A percentile compares a stretch with the other conserved stretches of the same genome.
These are phyloP conservation scores for Poeciliopsis prolifica DNA, from an alignment of 2,113 vertebrate species.

Conservation along the genomic window DNA sequence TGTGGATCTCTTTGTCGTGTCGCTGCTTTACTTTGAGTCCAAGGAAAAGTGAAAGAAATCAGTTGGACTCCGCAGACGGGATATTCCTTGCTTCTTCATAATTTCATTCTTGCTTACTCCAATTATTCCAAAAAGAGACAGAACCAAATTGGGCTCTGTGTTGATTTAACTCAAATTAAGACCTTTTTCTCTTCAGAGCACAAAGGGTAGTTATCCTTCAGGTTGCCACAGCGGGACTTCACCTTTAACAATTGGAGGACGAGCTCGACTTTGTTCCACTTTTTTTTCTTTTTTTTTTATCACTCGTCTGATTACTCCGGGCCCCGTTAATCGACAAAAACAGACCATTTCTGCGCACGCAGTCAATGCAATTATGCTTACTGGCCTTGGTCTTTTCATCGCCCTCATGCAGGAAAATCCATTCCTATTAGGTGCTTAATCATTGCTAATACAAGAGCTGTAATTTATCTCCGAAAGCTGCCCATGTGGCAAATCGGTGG, in stretches of 20 bases:
- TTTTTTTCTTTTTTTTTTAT: background rate
- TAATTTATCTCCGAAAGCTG: constrained; percentile 18
- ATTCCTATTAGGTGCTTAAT: constrained; percentile 39
- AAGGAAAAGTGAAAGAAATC: constrained; percentile 3
- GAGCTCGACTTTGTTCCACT: background rate
- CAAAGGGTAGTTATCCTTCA: background rate
- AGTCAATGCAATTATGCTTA: constrained; percentile 5
- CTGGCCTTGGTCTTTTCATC: constrained; percentile 13
- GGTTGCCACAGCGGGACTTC: background rate
- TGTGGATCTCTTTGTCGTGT: background rate
- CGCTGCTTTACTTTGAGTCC: constrained; percentile 16
- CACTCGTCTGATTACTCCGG: background rate
- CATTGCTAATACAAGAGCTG: constrained; percentile 20
- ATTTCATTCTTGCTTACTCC: background rate
- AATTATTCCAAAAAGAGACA: background rate
- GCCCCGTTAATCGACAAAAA: background rate
- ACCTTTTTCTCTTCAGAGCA: background rate
- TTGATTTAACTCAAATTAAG: too few species aligned
- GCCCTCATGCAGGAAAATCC: constrained; percentile 22
- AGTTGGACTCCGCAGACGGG: background rate
- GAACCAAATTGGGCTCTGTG: background rate
- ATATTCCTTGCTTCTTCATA: background rate
- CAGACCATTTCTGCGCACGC: background rate
- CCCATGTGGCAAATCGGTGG: constrained; percentile 7
- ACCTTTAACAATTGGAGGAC: background rate